These are phyloP conservation scores for Cebidichthys violaceus DNA, from an alignment of 2,113 vertebrate species.

Conservation along the genomic window DNA sequence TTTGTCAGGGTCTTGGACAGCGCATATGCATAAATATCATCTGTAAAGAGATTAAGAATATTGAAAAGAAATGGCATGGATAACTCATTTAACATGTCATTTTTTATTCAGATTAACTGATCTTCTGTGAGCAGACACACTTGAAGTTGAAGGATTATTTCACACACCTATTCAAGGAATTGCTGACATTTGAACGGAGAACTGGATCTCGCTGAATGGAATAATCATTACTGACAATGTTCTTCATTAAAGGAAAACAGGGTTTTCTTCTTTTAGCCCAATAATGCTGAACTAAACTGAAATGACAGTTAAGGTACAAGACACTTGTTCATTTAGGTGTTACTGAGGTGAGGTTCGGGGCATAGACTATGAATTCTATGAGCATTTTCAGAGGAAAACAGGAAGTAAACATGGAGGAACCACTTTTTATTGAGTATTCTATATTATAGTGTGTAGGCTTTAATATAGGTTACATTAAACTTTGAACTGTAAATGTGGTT, in stretches of 20 bases:
- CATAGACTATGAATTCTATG: not conserved
- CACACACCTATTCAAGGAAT: conserved; percentile 1
- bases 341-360: not conserved
- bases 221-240: not conserved
- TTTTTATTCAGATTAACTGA: not conserved
- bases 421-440: not conserved
- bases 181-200: not conserved
- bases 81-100: not conserved
- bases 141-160: not conserved
- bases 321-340: conserved; percentile 4
- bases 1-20: conserved; percentile 84
- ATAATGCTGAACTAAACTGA: not conserved
- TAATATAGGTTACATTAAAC: not conserved
- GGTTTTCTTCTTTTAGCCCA: not conserved
- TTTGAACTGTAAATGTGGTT: not conserved
- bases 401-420: no score
- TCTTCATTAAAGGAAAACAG: not conserved
- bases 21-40: conserved; percentile 83
- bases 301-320: not conserved
- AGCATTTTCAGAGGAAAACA: not conserved
- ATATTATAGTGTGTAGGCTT: not conserved
- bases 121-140: not conserved
- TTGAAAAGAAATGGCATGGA: not conserved
- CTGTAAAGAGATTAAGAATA: conserved; percentile 60
- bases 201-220: not conserved